Conservation (phyloP, 2,888 invertebrate species). For the Heliconius aoede region DNA sequence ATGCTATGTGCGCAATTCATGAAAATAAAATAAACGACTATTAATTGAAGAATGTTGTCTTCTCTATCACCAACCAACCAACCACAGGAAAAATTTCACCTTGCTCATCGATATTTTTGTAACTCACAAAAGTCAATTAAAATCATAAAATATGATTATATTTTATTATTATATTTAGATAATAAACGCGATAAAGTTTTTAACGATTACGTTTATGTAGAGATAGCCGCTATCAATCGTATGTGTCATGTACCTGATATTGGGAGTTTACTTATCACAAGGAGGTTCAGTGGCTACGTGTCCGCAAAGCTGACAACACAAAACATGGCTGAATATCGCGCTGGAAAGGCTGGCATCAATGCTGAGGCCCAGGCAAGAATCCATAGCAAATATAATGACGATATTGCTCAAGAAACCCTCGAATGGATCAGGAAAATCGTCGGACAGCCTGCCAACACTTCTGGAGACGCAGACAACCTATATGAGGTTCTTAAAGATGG, state of each 20-base stretch:
- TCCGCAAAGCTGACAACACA: conserved; percentile 70
- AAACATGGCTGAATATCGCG: conserved; percentile 78
- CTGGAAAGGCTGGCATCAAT: conserved; percentile 80
- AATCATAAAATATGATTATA: conserved; percentile 62
- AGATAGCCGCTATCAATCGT: conserved; percentile 72
- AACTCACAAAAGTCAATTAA: conserved; percentile 44
- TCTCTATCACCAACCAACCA: neutral
- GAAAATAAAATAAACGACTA: no score
- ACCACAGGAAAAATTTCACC: neutral
- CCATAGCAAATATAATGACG: conserved; percentile 97
- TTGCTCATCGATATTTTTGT: conserved; percentile 46
- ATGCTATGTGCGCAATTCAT: neutral
- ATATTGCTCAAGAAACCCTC: conserved; percentile 94
- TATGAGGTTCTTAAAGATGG: conserved; percentile 95
- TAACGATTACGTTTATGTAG: conserved; percentile 62
- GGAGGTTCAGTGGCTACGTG: conserved; percentile 76
- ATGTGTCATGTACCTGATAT: conserved; percentile 65
- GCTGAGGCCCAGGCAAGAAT: conserved; percentile 86
- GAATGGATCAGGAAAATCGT: conserved; percentile 96
- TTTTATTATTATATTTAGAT: no score
- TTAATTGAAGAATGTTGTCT: no score
- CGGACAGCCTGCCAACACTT: conserved; percentile 90
- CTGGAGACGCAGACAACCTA: conserved; percentile 95
- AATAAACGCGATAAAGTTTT: conserved; percentile 54
- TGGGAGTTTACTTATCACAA: conserved; percentile 70